Conservation (phyloP, 2,797 vertebrate species). For the Trichosurus vulpecula region DNA sequence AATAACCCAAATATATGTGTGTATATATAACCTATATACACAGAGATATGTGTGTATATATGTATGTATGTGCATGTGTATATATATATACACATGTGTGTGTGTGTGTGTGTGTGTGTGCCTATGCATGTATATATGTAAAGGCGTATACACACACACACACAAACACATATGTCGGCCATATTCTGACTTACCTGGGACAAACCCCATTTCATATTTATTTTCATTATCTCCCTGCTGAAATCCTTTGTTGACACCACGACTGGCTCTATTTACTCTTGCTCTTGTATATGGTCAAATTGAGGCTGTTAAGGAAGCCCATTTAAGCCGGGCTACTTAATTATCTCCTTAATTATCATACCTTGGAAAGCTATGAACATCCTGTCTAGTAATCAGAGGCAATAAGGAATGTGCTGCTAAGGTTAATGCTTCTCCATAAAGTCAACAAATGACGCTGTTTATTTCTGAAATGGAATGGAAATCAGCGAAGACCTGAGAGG, state of each 20-base stretch:
- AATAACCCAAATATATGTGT: not conserved
- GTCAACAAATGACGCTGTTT: not conserved
- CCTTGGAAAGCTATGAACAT: not conserved
- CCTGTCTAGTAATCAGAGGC: not conserved
- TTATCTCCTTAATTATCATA: not conserved
- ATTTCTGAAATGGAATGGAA: not conserved
- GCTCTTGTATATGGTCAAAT: not conserved
- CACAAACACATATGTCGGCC: not conserved
- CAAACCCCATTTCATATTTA: not conserved
- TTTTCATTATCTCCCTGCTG: not conserved
- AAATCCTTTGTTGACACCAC: not conserved
- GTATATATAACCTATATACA: not conserved
- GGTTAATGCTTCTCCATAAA: not conserved
- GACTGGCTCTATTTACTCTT: not conserved
- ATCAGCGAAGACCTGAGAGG: not conserved
- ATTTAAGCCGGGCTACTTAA: not conserved
- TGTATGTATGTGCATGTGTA: not conserved
- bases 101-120: too few species aligned
- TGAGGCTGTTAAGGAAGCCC: not conserved
- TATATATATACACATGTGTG: too few species aligned
- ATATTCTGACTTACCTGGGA: not conserved
- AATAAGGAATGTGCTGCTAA: not conserved
- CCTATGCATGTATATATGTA: accelerated
- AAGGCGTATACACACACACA: accelerated
- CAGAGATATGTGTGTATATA: too few species aligned